Conservation (phyloP, 2,888 invertebrate species). For the Notocelia uddmanniana region DNA sequence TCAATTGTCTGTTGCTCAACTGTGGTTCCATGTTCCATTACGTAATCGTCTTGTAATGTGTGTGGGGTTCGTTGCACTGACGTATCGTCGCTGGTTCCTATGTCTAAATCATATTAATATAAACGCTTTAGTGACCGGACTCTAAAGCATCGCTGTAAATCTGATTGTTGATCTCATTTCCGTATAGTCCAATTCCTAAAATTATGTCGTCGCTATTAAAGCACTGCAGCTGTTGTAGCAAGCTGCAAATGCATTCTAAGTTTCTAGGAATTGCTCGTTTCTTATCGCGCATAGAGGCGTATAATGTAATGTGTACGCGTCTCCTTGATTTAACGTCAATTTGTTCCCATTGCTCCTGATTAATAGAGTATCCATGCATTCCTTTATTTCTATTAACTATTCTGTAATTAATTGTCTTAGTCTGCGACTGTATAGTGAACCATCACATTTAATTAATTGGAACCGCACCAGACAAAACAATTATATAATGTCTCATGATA, state of each 20-base stretch:
- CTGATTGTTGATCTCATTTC: constrained; percentile 28
- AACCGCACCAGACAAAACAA: constrained; percentile 25
- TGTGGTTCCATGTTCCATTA: constrained; percentile 65
- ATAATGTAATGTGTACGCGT: constrained; percentile 14
- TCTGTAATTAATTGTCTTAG: neutral
- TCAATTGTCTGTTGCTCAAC: constrained; percentile 80
- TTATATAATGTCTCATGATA: constrained; percentile 38
- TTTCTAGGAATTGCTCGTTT: constrained; percentile 37
- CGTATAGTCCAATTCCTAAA: constrained; percentile 41
- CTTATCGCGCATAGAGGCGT: constrained; percentile 21
- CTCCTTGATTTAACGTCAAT: constrained; percentile 17
- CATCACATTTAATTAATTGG: constrained; percentile 16
- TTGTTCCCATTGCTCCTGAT: constrained; percentile 25
- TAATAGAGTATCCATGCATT: constrained; percentile 11
- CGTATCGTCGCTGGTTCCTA: constrained; percentile 44
- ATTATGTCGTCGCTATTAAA: constrained; percentile 36
- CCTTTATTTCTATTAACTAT: constrained; percentile 15
- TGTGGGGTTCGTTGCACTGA: constrained; percentile 72
- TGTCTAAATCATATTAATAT: constrained; percentile 33
- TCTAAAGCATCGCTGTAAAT: constrained; percentile 33
- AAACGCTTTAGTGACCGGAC: constrained; percentile 25
- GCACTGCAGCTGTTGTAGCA: constrained; percentile 33
- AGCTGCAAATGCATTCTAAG: constrained; percentile 40
- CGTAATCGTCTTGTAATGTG: constrained; percentile 73
- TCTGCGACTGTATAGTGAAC: neutral